A percentile compares a stretch with the other conserved stretches of the same genome.
Evolutionary conservation across 2,113 vertebrate genomes (phyloP).

Genomic region (Erythrolamprus reginae): DNA sequence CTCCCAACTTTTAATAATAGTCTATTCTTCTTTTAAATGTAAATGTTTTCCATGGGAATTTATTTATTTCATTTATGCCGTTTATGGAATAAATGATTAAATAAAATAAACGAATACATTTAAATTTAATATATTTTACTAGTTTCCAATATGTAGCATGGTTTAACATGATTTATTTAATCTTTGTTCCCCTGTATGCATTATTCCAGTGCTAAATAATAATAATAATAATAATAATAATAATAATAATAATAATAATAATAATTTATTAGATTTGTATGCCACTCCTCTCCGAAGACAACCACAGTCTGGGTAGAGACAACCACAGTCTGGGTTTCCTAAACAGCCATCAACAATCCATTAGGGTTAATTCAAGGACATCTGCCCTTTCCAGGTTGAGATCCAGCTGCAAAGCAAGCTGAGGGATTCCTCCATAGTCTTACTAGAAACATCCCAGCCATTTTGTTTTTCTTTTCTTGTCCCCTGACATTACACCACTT

Average conservation of each 20-base stretch:
- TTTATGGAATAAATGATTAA: not conserved
- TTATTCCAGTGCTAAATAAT: not conserved
- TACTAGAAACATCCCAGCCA: not conserved
- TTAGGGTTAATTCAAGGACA: too few species aligned
- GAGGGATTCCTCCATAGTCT: not conserved
- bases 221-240: too few species aligned
- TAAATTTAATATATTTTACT: not conserved
- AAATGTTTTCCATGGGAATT: not conserved
- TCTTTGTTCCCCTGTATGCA: too few species aligned
- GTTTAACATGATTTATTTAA: not conserved
- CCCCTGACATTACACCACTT: not conserved
- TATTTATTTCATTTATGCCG: not conserved
- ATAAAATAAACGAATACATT: too few species aligned
- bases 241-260: too few species aligned
- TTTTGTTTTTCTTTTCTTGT: not conserved
- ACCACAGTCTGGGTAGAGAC: too few species aligned
- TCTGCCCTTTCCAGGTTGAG: not conserved
- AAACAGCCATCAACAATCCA: too few species aligned
- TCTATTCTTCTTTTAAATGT: not conserved
- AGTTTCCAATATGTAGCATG: not conserved
- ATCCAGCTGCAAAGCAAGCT: not conserved
- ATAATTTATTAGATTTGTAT: too few species aligned
- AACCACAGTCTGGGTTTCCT: too few species aligned
- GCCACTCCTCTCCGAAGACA: too few species aligned
- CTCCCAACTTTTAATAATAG: not conserved